phyloP scores from a whole-genome alignment of 2,888 invertebrate genomes.

The Mechanitis mazaeus region DNA sequence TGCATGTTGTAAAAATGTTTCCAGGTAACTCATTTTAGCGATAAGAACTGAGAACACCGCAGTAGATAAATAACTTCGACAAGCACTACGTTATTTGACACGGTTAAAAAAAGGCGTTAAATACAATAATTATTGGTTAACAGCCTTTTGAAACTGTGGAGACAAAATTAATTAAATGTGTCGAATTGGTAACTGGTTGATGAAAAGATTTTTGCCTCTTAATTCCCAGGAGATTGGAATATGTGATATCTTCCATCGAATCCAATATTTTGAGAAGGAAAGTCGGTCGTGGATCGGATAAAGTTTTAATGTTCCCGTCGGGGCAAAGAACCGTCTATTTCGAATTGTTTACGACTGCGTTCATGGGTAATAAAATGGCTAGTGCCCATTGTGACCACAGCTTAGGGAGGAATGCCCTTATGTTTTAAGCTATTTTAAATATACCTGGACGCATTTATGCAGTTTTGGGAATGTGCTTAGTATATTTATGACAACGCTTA shows the following conservation, averaged over 20 bases:
- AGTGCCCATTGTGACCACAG: conserved; percentile 45
- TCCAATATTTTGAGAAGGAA: conserved; percentile 15
- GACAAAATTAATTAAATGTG: too few species aligned
- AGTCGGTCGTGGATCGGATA: conserved; percentile 18
- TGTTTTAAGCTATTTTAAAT: conserved; percentile 23
- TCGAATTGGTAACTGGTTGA: too few species aligned
- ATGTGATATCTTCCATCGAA: conserved; percentile 8
- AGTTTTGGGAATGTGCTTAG: too few species aligned
- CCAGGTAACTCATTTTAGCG: conserved; percentile 2
- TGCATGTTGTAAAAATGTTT: conserved; percentile 12
- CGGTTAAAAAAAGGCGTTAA: too few species aligned
- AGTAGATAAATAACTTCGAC: too few species aligned
- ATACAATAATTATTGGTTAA: too few species aligned
- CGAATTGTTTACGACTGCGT: conserved; percentile 59
- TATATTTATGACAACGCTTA: background rate
- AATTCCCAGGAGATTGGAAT: background rate
- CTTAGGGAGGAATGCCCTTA: conserved; percentile 52
- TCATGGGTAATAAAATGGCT: conserved; percentile 56
- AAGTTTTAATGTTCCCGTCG: conserved; percentile 26
- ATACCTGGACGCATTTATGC: conserved; percentile 13
- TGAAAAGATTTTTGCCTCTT: too few species aligned
- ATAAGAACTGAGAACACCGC: background rate
- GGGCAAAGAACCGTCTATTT: conserved; percentile 48
- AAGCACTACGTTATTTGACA: too few species aligned
- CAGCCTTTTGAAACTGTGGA: too few species aligned